Conservation (phyloP, 2,888 invertebrate species). For the Hybos culiciformis region DNA sequence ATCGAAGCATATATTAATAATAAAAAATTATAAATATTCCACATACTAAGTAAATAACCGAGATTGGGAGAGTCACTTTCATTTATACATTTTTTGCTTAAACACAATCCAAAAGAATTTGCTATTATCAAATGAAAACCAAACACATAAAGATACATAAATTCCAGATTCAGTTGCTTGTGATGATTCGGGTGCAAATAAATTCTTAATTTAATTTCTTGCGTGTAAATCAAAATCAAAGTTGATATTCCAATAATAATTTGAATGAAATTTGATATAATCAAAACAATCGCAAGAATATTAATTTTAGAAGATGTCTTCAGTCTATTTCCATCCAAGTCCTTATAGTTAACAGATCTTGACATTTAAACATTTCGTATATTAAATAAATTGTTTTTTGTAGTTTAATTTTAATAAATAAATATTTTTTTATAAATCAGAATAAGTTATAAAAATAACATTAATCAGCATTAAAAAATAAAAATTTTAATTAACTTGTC, state of each 20-base stretch:
- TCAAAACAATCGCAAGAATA: too few relatives aligned
- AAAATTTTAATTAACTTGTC: too few relatives aligned
- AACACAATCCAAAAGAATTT: neutral
- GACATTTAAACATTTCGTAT: too few relatives aligned
- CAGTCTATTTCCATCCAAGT: too few relatives aligned
- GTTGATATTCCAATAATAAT: neutral
- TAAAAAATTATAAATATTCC: constrained; percentile 12
- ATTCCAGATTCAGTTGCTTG: neutral
- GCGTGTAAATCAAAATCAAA: neutral
- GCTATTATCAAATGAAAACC: neutral
- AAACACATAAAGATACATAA: neutral
- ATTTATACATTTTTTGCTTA: constrained; percentile 1
- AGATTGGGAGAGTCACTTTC: constrained; percentile 11
- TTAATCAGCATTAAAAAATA: too few relatives aligned
- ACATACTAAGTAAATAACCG: constrained; percentile 10
- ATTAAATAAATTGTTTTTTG: too few relatives aligned
- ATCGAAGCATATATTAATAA: constrained; percentile 9
- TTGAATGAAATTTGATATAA: neutral
- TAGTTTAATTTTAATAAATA: too few relatives aligned
- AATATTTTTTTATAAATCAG: too few relatives aligned
- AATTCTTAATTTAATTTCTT: neutral
- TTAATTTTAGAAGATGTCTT: too few relatives aligned
- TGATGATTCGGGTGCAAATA: neutral
- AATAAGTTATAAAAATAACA: too few relatives aligned
- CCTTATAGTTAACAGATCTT: too few relatives aligned